Evolutionary conservation across 1,140 invertebrate species (phyloP), one percentile per base, ranked within the genome.

Genomic region (Teleopsis dalmanni): DNA sequence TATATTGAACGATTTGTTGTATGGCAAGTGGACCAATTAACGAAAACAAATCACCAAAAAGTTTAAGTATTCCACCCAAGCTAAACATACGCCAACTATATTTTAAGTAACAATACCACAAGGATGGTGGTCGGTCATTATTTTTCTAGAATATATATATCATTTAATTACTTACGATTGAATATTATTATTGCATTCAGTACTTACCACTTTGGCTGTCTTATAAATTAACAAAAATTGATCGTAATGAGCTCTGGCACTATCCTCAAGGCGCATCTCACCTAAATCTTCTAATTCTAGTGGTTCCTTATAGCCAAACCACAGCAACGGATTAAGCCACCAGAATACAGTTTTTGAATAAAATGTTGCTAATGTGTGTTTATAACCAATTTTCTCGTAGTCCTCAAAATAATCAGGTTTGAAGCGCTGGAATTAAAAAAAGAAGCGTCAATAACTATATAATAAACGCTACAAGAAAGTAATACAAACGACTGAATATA

Each of bases 1-100:
- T 80, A 60, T 83, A 86, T 50, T 81, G 73, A 26, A 90, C 78
- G 52, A 91, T 85, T 48, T 80, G 74, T 16, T 83, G 79, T 54
- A 91, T 81, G 16, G 82, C 84, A 53, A 90, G 69, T 5, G 88
- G 87, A 10, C 84, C 85, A 52, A 90, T 76, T 36, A 90, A 78
- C 27, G 81, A 83, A 33, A 81, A 76, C 53, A 81, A 68, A 70
- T 91, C 88, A n/a, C 86, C 84, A n/a, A 81, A 63, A 19, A 92
- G 63, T 61, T 89, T 86, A 47, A 87, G 74, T 36, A 88, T 48
- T 3, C 85, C 88, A 23, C 85, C 85, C 19, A 85, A 67, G 18
- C 79, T 72, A 67, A 90, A 82, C 55, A 81, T 80, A 35, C 75
- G 74, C 83, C 86, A 88, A 55, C 85, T 81, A 41, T 78, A 81